Base-by-base conservation (phyloP, 2,113 vertebrate genomes). In the Panthera tigris region DNA sequence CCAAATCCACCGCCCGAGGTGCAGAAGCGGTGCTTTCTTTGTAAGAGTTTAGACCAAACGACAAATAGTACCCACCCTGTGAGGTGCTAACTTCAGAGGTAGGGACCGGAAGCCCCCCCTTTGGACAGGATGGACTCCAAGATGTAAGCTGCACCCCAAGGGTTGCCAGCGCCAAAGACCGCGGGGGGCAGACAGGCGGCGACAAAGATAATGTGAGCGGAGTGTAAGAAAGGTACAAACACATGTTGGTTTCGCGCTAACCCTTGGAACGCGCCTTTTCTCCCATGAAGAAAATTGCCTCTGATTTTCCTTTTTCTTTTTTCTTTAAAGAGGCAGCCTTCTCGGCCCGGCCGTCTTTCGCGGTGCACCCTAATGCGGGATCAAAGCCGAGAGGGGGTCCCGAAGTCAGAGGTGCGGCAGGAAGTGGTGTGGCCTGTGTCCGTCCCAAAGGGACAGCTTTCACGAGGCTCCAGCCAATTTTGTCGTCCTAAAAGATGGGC, bases 351-450 rank as follows among this genome's bases (percentile, higher is more conserved):
- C 14, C 19, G 10, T 57, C 78, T 61, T 57, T 14, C 36, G 4
- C 1, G 4, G 25, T 5, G 61, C 12, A 50, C 14, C 68, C 16
- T 41, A 50, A 1, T 3, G 15, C 66, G 27, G 1, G 0, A 18
- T 21, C 15, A 48, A 50, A 19, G 50, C 50, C 27, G 29, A 16
- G 15, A 2, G 23, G 25, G 78, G 48, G 9, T 6, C 71, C 31
- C 33, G 29, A 25, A 6, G 23, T 14, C 25, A 27, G 80, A 57
- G 55, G 23, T 23, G 21, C 1, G 2, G 48, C 23, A 21, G 52
- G 68, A 39, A 10, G 23, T 0, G 6, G 41, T 1, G 41, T 7
- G 6, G 80, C 7, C 15, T 13, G 76, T 23, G 4, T 11, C 6
- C 16, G 1, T 7, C 23, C 74, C 7, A 5, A 57, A 69, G 66